Evolutionary conservation across 2,797 vertebrate species (phyloP), one percentile per base, ranked within the genome.

Genomic region (Leuciscus waleckii): DNA sequence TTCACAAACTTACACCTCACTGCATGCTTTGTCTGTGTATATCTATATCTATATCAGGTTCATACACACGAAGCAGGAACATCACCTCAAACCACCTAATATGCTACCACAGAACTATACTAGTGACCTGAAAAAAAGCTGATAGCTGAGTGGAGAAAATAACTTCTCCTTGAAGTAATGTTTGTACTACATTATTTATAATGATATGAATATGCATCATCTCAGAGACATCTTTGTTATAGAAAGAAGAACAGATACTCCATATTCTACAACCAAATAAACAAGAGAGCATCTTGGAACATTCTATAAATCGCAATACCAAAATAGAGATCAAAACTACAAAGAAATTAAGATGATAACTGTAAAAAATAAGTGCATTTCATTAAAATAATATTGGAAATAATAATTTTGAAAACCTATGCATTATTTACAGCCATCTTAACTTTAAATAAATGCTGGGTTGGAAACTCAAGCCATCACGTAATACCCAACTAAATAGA

Each of bases 131-230:
- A 21, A 16, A 16, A 29, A 65, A 11, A 65, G 5, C 19, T 77
- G 79, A 81, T 23, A 61, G 51, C 51, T 37, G 3, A 54, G 68
- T 61, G 11, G 17, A 73, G 37, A 26, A 43, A 82, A 82, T 46
- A 0, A 32, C 51, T 56, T 73, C 11, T 61, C 16, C 37, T 61
- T 61, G 37, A 82, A 82, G 29, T 71, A 74, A 63, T 49, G 29
- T 65, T 65, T 37, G 8, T 49, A 37, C 41, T 75, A 32, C 46
- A 74, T 83, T 74, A 74, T 82, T 49, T 63, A 65, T 37, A 51
- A 65, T 75, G 21, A 35, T 74, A 58, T 65, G 21, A 82, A 74
- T 37, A 65, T 49, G 54, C 56, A 37, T 82, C 43, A 74, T 74
- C 58, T 67, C 10, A 26, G 1, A 65, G 17, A 46, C 39, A 26